Evolutionary conservation across 2,113 vertebrate species (phyloP).

Genomic region (Argyrosomus japonicus): DNA sequence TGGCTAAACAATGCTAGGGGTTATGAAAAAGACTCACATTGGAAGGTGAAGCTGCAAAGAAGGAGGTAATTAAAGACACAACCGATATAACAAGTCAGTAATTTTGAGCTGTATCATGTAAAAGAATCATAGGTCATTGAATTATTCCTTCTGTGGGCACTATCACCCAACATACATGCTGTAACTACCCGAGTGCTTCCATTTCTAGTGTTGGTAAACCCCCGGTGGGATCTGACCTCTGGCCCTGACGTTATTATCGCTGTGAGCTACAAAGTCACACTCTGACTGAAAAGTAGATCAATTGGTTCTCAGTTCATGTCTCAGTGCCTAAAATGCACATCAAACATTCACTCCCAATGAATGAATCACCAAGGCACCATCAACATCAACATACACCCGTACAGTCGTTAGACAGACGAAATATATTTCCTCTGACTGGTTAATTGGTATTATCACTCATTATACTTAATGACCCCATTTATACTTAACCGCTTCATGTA

Average conservation of each 20-base stretch:
- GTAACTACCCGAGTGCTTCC: slow-evolving; percentile 16
- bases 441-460: neutral
- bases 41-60: neutral
- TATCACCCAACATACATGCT: slow-evolving; percentile 8
- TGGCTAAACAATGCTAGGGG: neutral
- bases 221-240: slow-evolving; percentile 26
- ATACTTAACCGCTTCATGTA: neutral
- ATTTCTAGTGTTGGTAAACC: neutral
- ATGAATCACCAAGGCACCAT: neutral
- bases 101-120: neutral
- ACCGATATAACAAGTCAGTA: neutral
- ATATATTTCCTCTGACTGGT: neutral
- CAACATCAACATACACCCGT: neutral
- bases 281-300: slow-evolving; percentile 40
- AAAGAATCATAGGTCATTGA: neutral
- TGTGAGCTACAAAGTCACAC: slow-evolving; percentile 23
- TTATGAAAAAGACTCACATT: neutral
- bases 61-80: neutral
- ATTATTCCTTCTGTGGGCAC: neutral
- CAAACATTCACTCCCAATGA: neutral
- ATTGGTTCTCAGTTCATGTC: slow-evolving; percentile 25
- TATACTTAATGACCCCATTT: neutral
- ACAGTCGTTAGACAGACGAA: neutral
- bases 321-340: neutral
- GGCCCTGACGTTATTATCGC: slow-evolving; percentile 26